Percentiles rank a stretch among this genome's conserved stretches.
These are phyloP conservation scores for Girardia tigrina DNA, from an alignment of 2,888 invertebrate genomes.

Conservation along the genomic window DNA sequence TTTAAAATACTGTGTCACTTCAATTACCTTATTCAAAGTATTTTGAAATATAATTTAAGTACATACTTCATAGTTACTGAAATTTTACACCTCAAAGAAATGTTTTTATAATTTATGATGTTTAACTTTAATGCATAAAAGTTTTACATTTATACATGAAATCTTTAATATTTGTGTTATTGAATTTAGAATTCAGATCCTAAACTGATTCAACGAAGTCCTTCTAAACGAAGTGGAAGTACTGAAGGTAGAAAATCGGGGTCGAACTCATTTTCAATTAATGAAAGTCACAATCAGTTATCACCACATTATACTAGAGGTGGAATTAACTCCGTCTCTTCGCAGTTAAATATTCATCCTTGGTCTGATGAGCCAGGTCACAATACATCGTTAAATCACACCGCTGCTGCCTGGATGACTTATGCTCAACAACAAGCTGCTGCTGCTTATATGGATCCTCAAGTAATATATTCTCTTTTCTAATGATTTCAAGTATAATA, in stretches of 20 bases:
- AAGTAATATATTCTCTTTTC: not conserved
- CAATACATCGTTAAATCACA: not conserved
- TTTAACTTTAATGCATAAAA: too few species aligned
- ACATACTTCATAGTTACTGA: too few species aligned
- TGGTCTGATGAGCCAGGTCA: not conserved
- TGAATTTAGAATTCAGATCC: not conserved
- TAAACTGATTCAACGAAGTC: not conserved
- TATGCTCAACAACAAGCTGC: not conserved
- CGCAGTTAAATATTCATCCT: not conserved
- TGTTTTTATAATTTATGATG: too few species aligned
- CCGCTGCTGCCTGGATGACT: conserved; percentile 15
- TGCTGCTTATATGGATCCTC: conserved; percentile 18
- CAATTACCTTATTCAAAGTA: too few species aligned
- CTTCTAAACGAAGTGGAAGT: not conserved
- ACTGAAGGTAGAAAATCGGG: conserved; percentile 9
- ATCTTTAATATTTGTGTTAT: too few species aligned
- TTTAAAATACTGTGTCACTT: too few species aligned
- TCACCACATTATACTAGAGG: not conserved
- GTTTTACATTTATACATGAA: too few species aligned
- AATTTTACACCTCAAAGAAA: too few species aligned
- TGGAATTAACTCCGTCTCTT: not conserved
- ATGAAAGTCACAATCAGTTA: not conserved
- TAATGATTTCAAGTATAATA: too few species aligned
- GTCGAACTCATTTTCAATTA: not conserved
- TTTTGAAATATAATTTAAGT: too few species aligned